phyloP scores from a whole-genome alignment of 2,888 invertebrate species.

The Agriopis leucophaearia region DNA sequence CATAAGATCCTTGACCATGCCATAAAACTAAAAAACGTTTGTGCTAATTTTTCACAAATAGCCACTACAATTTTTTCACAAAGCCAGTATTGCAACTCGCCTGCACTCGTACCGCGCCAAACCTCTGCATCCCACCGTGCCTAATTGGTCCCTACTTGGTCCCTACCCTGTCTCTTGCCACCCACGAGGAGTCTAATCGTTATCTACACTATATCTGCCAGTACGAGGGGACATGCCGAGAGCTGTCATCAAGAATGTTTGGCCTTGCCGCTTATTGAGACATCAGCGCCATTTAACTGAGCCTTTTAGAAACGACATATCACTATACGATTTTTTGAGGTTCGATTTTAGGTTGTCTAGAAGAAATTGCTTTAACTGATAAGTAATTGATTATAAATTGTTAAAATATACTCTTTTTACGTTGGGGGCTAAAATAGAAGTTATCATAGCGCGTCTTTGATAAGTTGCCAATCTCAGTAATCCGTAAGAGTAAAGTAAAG shows the following conservation, averaged over 20 bases:
- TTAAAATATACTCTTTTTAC: no score
- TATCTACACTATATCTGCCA: constrained; percentile 11
- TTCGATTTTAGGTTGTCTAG: no score
- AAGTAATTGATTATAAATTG: no score
- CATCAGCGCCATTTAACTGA: not conserved
- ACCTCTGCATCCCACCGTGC: constrained; percentile 18
- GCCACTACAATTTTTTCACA: not conserved
- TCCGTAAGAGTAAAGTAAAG: no score
- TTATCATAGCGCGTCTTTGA: no score
- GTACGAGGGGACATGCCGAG: constrained; percentile 17
- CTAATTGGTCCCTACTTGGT: constrained; percentile 25
- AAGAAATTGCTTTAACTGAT: no score
- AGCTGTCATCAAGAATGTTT: constrained; percentile 29
- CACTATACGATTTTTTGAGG: not conserved
- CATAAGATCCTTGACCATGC: no score
- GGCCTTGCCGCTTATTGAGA: constrained; percentile 22
- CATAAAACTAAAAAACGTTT: no score
- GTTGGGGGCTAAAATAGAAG: no score
- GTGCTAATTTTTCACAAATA: no score
- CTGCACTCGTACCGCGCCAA: constrained; percentile 3
- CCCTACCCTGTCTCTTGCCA: constrained; percentile 9
- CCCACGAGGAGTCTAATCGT: constrained; percentile 23
- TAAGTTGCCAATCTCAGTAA: no score
- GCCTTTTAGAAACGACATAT: constrained; percentile 3
- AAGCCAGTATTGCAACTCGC: constrained; percentile 10